Evolutionary conservation across 2,888 invertebrate species (phyloP).

Genomic region (Cheilosia vernalis): DNA sequence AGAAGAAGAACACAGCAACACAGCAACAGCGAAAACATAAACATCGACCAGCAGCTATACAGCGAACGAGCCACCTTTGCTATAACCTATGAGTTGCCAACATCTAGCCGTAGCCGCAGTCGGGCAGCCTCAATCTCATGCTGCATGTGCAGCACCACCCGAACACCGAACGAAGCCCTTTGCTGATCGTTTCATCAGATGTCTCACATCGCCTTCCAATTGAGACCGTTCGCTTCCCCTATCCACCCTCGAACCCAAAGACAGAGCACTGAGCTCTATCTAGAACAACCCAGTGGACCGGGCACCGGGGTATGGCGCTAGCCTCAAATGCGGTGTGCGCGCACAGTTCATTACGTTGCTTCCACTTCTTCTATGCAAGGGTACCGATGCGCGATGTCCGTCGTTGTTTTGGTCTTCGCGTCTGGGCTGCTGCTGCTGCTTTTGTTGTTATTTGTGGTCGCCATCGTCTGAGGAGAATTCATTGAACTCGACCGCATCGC

Average conservation of each 20-base stretch:
- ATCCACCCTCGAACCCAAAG: background rate
- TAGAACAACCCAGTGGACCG: constrained; percentile 40
- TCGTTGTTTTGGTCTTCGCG: constrained; percentile 4
- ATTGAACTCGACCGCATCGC: constrained; percentile 55
- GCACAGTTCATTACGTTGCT: constrained; percentile 63
- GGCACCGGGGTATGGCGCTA: constrained; percentile 67
- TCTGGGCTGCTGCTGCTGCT: constrained; percentile 7
- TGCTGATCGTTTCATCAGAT: constrained; percentile 33
- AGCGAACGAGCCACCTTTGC: constrained; percentile 19
- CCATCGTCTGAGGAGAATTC: constrained; percentile 68
- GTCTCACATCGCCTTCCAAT: constrained; percentile 13
- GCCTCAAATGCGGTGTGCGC: constrained; percentile 47
- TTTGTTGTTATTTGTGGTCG: constrained; percentile 47
- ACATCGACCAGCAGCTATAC: constrained; percentile 5
- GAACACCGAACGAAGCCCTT: constrained; percentile 8
- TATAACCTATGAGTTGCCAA: constrained; percentile 52
- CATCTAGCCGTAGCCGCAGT: constrained; percentile 1
- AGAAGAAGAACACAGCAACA: background rate
- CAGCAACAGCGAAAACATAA: constrained; percentile 30
- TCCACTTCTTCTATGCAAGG: constrained; percentile 42
- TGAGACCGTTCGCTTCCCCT: constrained; percentile 10
- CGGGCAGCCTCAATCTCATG: background rate
- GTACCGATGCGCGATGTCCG: constrained; percentile 4
- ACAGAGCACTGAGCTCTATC: constrained; percentile 31
- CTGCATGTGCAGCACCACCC: constrained; percentile 35